Conservation (phyloP, 1,140 invertebrate genomes). For the Panagrolaimus sp. region DNA sequence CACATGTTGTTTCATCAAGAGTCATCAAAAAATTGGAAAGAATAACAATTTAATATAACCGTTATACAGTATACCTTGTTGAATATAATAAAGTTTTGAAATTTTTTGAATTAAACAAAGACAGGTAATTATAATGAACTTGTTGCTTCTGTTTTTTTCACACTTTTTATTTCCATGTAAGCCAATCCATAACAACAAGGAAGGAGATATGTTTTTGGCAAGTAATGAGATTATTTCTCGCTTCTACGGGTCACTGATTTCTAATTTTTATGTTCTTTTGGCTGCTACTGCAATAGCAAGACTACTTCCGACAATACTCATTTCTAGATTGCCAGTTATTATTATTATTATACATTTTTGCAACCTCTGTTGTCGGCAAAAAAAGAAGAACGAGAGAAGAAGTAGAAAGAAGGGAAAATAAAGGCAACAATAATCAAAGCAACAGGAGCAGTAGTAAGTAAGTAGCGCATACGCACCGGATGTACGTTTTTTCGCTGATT, state of each 20-base stretch:
- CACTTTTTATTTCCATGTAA: background rate
- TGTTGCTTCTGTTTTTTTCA: conserved; percentile 7
- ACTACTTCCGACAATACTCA: no score
- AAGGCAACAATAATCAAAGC: conserved; percentile 11
- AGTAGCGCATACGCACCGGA: background rate
- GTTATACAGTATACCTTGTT: no score
- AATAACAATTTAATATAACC: conserved; percentile 3
- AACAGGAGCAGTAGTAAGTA: conserved; percentile 4
- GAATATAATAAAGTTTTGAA: no score
- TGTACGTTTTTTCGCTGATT: no score
- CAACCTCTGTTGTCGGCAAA: no score
- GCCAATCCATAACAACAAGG: background rate
- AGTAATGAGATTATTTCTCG: background rate
- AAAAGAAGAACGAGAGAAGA: no score
- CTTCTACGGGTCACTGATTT: conserved; percentile 5
- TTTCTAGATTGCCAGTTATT: no score
- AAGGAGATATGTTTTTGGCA: background rate
- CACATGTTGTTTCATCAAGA: background rate
- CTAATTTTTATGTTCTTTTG: background rate
- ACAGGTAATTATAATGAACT: background rate
- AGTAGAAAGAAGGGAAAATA: no score
- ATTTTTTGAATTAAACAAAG: no score
- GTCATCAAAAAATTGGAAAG: background rate
- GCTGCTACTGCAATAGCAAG: background rate
- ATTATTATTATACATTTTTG: no score